Evolutionary conservation across 1,140 invertebrate species (phyloP), one percentile per base, ranked within the genome.

Genomic region (Bombus fervidus): DNA sequence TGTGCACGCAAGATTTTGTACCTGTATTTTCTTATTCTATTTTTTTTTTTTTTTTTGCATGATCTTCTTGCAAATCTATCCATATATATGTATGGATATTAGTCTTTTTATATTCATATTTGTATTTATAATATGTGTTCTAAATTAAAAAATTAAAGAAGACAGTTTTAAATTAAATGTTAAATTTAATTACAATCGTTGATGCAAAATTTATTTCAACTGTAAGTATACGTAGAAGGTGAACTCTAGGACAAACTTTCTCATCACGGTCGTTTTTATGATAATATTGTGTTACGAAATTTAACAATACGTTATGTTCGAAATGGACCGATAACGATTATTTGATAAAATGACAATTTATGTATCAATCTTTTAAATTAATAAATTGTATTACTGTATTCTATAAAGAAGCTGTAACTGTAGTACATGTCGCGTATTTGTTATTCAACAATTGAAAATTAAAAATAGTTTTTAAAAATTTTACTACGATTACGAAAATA

Each of bases 121-220:
- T 62, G 4, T 62, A 62, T 62, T 62, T 62, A n/a, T 62, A 62
- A 59, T 18, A 47, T 47, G 43, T 37, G 81, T 2, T 34, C 47
- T 15, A 77, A 28, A 69, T 83, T 83, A 10, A 69, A 83, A 59
- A 31, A 59, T 22, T 47, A 22, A 3, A 18, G 41, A 34, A 41
- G 3, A 8, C 18, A 22, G 3, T 18, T 72, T 15, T 5, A 34
- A 41, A 41, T 28, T 15, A 79, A 28, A 37, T 8, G 5, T 57
- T 59, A 59, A 22, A 72, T 41, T 37, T 25, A 72, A 31, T 3
- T 28, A 18, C 13, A 39, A 31, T 31, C 5, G 25, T 22, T 62
- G 28, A 39, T 34, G n/a, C 5, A 43, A 37, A 47, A 43, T 43
- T 22, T 34, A 31, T 1, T 28, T 53, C 15, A 43, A 53, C 0